phyloP scores from a whole-genome alignment of 2,113 vertebrate species.

The Malaclemys terrapin region DNA sequence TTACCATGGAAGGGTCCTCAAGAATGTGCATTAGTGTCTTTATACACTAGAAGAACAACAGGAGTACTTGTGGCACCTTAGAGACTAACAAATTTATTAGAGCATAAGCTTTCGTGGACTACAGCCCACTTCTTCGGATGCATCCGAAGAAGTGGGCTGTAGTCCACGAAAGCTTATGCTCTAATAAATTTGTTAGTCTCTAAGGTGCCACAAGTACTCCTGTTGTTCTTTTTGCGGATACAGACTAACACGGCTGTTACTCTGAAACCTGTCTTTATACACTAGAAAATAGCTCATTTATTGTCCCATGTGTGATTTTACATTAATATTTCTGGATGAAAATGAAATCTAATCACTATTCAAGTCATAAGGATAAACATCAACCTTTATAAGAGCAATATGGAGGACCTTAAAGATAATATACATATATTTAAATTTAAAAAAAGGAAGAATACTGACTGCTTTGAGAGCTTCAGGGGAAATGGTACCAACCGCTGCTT shows the following conservation, averaged over 20 bases:
- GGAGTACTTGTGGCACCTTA: too few species aligned
- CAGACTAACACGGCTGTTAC: too few species aligned
- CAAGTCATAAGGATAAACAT: not conserved
- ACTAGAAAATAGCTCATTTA: slow-evolving; percentile 27
- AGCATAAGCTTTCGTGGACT: too few species aligned
- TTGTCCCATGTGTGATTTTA: not conserved
- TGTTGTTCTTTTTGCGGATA: too few species aligned
- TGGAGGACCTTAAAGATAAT: not conserved
- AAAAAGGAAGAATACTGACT: not conserved
- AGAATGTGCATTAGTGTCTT: not conserved
- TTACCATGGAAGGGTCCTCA: not conserved
- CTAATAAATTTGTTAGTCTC: too few species aligned
- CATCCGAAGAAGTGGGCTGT: too few species aligned
- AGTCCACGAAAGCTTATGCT: too few species aligned
- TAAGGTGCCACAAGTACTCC: too few species aligned
- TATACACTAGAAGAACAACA: slow-evolving; percentile 37
- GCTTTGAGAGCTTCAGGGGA: not conserved
- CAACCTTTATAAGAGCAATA: not conserved
- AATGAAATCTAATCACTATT: not conserved
- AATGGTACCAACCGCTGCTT: not conserved
- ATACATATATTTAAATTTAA: not conserved
- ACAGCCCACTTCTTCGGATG: too few species aligned
- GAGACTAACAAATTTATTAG: too few species aligned
- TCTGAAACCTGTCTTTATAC: slow-evolving; percentile 5
- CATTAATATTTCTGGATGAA: not conserved